Base-by-base conservation (phyloP, 2,113 vertebrate species). In the Orthonyx spaldingii region DNA sequence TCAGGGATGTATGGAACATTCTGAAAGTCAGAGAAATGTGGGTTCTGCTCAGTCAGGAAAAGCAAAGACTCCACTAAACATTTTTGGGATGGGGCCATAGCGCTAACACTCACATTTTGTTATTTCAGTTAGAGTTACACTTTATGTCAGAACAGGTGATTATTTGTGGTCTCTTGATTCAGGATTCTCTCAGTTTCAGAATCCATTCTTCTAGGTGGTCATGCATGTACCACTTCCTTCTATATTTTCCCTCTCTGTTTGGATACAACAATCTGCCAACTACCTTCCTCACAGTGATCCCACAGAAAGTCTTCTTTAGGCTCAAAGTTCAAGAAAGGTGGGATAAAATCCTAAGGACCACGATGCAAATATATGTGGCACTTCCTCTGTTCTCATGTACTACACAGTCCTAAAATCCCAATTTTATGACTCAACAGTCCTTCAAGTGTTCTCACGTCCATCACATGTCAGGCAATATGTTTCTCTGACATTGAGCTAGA, bases 61-160 rank as follows among this genome's bases (percentile, higher is more conserved):
- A 47, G 7, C 30, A 56, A 27, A 7, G 13, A 32, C 11, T 75
- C 12, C 5, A 28, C 8, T 28, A 59, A 63, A 41, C 2, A 24
- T 53, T 37, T 50, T 17, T 11, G 7, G 2, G 3, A 4, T 41
- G 10, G 1, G 27, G 3, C 6, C 60, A 37, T 0, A 1, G 8
- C 28, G 57, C 11, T 47, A 66, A 50, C 3, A 5, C 3, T 71
- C 7, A 32, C 2, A 23, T 27, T 15, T 72, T 42, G 46, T 18
- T 4, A 57, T 50, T 60, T 50, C 16, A 21, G 16, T 23, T 66
- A 16, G 16, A 63, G 6, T 8, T 60, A 57, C 1, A 10, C 59
- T 82, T 55, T 50, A 9, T 63, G 14, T 63, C 27, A 63, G 39
- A 55, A 50, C 19, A 46, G 15, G 14, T 77, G 61, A 65, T 41